Evolutionary conservation across 2,797 vertebrate genomes (phyloP).

Genomic region (Heterohyrax brucei): DNA sequence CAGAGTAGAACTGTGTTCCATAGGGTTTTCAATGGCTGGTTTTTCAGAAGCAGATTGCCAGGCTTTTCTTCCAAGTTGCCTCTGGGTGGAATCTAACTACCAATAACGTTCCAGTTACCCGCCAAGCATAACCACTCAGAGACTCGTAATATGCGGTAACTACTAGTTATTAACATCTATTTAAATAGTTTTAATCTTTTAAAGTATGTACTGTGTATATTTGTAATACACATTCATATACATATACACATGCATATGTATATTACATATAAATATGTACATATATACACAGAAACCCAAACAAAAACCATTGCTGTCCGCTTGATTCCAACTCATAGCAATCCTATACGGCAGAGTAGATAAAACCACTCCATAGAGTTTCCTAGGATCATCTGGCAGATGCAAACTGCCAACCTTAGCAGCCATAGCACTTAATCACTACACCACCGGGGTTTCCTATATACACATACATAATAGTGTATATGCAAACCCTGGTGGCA

Average conservation of each 20-base stretch:
- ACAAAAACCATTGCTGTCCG: no score
- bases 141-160: not conserved
- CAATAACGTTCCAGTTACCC: not conserved
- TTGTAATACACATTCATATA: not conserved
- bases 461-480: no score
- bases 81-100: not conserved
- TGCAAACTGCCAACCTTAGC: no score
- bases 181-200: conserved; percentile 2
- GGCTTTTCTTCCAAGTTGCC: not conserved
- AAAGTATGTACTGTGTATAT: not conserved
- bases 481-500: no score
- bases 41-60: not conserved
- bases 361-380: no score
- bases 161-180: not conserved
- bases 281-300: not conserved
- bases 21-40: not conserved
- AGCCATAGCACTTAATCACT: no score
- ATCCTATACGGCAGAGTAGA: no score
- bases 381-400: no score
- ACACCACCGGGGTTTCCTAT: no score
- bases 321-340: no score
- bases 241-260: not conserved
- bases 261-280: not conserved
- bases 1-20: not conserved
- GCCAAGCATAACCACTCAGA: not conserved